Conservation (phyloP, 2,888 invertebrate genomes). For the Ectobius pallidus region DNA sequence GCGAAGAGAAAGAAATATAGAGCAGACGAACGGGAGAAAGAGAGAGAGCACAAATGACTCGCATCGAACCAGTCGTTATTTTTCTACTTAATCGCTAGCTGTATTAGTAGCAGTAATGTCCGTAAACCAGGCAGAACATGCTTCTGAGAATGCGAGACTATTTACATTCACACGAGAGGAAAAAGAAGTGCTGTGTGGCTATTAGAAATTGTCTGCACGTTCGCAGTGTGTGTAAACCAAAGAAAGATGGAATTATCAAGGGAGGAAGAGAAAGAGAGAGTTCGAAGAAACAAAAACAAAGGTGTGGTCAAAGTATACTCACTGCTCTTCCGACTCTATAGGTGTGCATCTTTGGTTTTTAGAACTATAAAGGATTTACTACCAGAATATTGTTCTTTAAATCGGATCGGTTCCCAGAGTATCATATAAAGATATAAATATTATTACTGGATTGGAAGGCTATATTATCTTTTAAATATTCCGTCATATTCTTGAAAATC, state of each 20-base stretch:
- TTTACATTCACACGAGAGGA: conserved; percentile 31
- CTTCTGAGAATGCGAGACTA: conserved; percentile 30
- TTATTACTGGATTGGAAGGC: too few species aligned
- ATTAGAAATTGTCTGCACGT: conserved; percentile 15
- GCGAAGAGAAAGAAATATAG: background rate
- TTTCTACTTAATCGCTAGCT: conserved; percentile 16
- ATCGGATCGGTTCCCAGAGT: too few species aligned
- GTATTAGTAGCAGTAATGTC: conserved; percentile 15
- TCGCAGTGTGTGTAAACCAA: background rate
- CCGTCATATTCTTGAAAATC: too few species aligned
- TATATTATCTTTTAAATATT: too few species aligned
- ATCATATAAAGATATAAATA: too few species aligned
- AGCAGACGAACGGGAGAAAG: background rate
- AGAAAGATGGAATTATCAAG: conserved; percentile 21
- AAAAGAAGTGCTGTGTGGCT: background rate
- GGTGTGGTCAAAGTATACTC: background rate
- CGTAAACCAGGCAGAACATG: conserved; percentile 7
- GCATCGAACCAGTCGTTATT: conserved; percentile 8
- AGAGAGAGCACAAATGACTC: background rate
- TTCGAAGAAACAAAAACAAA: conserved; percentile 18
- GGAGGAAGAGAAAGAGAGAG: background rate
- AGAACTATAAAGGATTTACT: too few species aligned
- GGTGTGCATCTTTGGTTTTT: too few species aligned
- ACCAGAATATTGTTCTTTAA: too few species aligned
- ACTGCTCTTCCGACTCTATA: background rate